Base-by-base conservation (phyloP, 2,113 vertebrate species). In the Phocoena sinus region DNA sequence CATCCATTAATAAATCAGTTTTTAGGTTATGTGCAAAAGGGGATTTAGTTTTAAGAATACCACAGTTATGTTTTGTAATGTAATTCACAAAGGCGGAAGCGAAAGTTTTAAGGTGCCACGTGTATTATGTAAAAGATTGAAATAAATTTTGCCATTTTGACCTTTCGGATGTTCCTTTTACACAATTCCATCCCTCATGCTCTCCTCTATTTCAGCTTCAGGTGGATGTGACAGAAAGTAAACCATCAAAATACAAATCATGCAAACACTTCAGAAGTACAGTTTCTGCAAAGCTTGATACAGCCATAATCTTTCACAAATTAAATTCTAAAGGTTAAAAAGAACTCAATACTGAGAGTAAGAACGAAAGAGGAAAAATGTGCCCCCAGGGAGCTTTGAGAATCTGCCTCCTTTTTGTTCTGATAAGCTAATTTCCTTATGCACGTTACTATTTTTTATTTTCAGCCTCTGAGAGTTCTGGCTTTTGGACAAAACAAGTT, bases 261-360 rank as follows among this genome's bases (percentile, higher is more conserved):
- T 84, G 65, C 17, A 47, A 95, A 95, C 3, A 36, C 58, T 68
- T 65, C 41, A 80, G 13, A 97, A 60, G 23, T 36, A 38, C 6
- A 63, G 0, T 91, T 95, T 36, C 68, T 92, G 58, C 1, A 83
- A 92, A 92, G 23, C 73, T 76, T 94, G 58, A 70, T 73, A 56
- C 11, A 76, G 47, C 23, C 20, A 47, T 79, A 84, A 44, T 53
- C 0, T 33, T 89, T 97, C 83, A 97, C 0, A 50, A 97, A 63
- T 65, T 97, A 73, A 95, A 92, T 97, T 94, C 21, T 94, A 84
- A 90, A 97, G 83, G 87, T 97, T 67, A 93, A 97, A 98, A 97
- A 17, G 36, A 95, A 89, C 38, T 83, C 60, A 65, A 87, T 36
- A 77, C 74, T 10, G 21, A 53, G 11, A 74, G 2, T 81, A 76